A percentile compares a stretch with the other conserved stretches of the same genome.
Evolutionary conservation across 2,888 invertebrate genomes (phyloP).

Genomic region (Theretra japonica): DNA sequence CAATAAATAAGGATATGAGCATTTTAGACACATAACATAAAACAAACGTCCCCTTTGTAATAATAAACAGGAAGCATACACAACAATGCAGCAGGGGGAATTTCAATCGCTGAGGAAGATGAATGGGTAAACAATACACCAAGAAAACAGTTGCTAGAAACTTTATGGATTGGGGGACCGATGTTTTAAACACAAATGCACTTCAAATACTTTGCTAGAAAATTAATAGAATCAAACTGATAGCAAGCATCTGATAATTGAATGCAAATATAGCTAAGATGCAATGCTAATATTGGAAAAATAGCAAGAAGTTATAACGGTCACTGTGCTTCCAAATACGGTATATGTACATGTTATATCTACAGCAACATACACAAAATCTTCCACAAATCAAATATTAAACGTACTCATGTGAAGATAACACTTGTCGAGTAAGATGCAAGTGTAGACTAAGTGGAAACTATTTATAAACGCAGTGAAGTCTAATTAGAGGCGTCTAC

Average conservation of each 20-base stretch:
- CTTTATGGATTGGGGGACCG: too few relatives aligned
- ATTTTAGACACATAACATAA: slow-evolving; percentile 1
- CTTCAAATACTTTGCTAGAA: not conserved
- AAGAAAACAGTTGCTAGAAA: slow-evolving; percentile 11
- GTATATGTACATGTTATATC: not conserved
- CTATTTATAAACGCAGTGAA: slow-evolving; percentile 73
- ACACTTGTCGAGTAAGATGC: slow-evolving; percentile 61
- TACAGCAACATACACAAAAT: not conserved
- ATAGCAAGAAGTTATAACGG: slow-evolving; percentile 3
- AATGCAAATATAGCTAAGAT: slow-evolving; percentile 11
- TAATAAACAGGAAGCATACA: slow-evolving; percentile 20
- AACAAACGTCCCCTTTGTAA: slow-evolving; percentile 23
- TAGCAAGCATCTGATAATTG: slow-evolving; percentile 5
- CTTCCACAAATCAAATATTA: slow-evolving; percentile 12
- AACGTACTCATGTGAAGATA: slow-evolving; percentile 40
- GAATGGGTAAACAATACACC: slow-evolving; percentile 17
- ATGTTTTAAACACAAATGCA: not conserved
- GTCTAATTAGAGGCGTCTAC: slow-evolving; percentile 71
- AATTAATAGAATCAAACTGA: not conserved
- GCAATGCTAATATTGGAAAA: slow-evolving; percentile 8
- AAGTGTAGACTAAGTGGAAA: slow-evolving; percentile 68
- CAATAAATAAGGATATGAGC: too few relatives aligned
- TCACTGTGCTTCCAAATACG: not conserved
- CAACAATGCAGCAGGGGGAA: slow-evolving; percentile 18
- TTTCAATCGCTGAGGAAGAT: slow-evolving; percentile 8